Evolutionary conservation across 2,797 vertebrate genomes (phyloP).

Genomic region (Ficedula albicollis): DNA sequence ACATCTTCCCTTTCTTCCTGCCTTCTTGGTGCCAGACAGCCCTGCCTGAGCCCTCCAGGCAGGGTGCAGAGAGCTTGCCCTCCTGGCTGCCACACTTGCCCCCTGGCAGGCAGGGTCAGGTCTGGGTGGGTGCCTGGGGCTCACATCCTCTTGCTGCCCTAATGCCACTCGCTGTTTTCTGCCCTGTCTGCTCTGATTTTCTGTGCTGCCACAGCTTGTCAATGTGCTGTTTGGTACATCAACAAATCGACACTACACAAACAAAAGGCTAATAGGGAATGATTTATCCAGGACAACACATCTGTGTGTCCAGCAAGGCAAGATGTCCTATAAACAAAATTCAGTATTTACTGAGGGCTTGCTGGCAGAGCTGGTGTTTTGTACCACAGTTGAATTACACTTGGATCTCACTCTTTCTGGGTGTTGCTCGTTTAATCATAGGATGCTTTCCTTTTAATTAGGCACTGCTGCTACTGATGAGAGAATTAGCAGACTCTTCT

Average conservation of each 20-base stretch:
- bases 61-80: not conserved
- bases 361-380: not conserved
- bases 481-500: conserved; percentile 37
- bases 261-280: conserved; percentile 28
- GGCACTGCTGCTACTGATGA: conserved; percentile 12
- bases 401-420: not conserved
- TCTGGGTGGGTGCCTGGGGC: not conserved
- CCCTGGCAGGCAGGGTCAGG: not conserved
- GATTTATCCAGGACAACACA: conserved; percentile 53
- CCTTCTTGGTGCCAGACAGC: not conserved
- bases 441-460: conserved; percentile 51
- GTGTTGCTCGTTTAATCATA: conserved; percentile 26
- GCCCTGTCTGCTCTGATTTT: not conserved
- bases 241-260: not conserved
- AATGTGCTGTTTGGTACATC: not conserved
- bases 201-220: conserved; percentile 10
- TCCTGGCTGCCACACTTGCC: fast-evolving
- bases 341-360: not conserved
- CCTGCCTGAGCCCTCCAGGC: not conserved
- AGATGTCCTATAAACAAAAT: conserved; percentile 2
- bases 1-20: not conserved
- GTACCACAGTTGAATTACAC: not conserved
- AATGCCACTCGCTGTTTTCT: fast-evolving
- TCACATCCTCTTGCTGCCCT: fast-evolving
- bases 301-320: conserved; percentile 1